Percentiles rank a stretch among this genome's conserved stretches.
These are phyloP conservation scores for Drosophila aldrichi DNA, from an alignment of 2,888 invertebrate genomes.

Conservation along the genomic window DNA sequence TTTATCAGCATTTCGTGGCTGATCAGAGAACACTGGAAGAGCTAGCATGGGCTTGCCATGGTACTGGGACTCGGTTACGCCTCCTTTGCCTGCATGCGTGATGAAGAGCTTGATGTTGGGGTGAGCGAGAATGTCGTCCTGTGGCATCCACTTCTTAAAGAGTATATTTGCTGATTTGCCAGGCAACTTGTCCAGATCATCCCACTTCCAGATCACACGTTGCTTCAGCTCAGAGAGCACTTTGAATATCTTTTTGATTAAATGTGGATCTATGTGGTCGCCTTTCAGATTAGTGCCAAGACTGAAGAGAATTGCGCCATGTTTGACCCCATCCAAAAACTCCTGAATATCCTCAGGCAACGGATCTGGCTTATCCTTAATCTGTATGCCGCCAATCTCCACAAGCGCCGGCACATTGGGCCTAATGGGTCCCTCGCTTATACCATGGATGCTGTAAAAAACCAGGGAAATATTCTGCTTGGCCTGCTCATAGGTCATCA, in stretches of 20 bases:
- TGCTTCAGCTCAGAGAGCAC: slow-evolving; percentile 88
- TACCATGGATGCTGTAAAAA: slow-evolving; percentile 78
- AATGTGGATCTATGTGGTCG: slow-evolving; percentile 86
- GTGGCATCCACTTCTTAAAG: slow-evolving; percentile 89
- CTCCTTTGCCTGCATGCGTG: slow-evolving; percentile 89
- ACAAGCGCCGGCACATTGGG: slow-evolving; percentile 82
- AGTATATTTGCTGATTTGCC: slow-evolving; percentile 85
- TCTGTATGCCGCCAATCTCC: slow-evolving; percentile 84
- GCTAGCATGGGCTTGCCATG: slow-evolving; percentile 87
- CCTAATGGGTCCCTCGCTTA: slow-evolving; percentile 80
- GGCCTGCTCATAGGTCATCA: slow-evolving; percentile 72
- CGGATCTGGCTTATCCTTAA: slow-evolving; percentile 78
- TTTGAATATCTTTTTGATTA: slow-evolving; percentile 86
- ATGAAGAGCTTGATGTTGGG: slow-evolving; percentile 88
- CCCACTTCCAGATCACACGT: slow-evolving; percentile 90
- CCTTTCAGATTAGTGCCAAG: slow-evolving; percentile 85
- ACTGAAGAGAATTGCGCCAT: slow-evolving; percentile 86
- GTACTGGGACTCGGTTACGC: slow-evolving; percentile 88
- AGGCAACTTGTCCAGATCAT: slow-evolving; percentile 86
- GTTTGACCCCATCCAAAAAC: slow-evolving; percentile 82
- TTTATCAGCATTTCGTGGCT: slow-evolving; percentile 75
- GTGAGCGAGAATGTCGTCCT: slow-evolving; percentile 88
- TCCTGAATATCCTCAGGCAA: slow-evolving; percentile 84
- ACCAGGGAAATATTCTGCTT: slow-evolving; percentile 81
- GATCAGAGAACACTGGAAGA: slow-evolving; percentile 83